Evolutionary conservation across 2,888 invertebrate genomes (phyloP), one percentile per base, ranked within the genome.

Genomic region (Corbicula japonica): DNA sequence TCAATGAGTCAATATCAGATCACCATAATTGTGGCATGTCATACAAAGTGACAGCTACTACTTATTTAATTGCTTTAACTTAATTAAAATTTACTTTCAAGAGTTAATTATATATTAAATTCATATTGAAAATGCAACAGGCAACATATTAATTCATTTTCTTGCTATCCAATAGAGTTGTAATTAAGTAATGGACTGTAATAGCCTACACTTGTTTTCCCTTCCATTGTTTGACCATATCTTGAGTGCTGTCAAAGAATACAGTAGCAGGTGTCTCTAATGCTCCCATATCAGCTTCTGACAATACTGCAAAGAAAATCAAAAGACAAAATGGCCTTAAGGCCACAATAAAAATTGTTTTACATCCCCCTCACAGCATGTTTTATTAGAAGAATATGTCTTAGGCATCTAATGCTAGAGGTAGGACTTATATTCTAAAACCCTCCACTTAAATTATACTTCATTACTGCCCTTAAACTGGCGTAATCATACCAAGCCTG

Each of bases 161-260:
- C 18, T 8, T 38, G 8, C 41, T 18, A 38, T 18, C 8, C 41
- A 12, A 8, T 12, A 12, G 41, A 38, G 15, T 18, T 12, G 10
- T 12, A 15, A 12, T 12, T 12, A 38, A 8, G 8, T 38, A 38
- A 38, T 38, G 41, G 8, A 38, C 18, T 8, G 10, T 28, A 6
- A 54, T 21, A 10, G 70, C 80, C 71, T 70, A 89, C 88, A 54
- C 71, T 26, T 85, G 60, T 34, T 82, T 60, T 32, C 61, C 69
- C 32, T 48, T 73, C 88, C 88, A 88, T 35, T 79, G 41, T 26
- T 73, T 65, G 21, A 88, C 69, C 2, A 77, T 62, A 3, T 73
- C 72, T 8, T 8, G 2, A 18, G 48, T 80, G 44, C 70, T 70
- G 28, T 89, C 74, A 60, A 71, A 79, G 63, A 90, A 84, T 0